Evolutionary conservation across 1,140 invertebrate genomes (phyloP).

Genomic region (Diachasmimorpha longicaudata): DNA sequence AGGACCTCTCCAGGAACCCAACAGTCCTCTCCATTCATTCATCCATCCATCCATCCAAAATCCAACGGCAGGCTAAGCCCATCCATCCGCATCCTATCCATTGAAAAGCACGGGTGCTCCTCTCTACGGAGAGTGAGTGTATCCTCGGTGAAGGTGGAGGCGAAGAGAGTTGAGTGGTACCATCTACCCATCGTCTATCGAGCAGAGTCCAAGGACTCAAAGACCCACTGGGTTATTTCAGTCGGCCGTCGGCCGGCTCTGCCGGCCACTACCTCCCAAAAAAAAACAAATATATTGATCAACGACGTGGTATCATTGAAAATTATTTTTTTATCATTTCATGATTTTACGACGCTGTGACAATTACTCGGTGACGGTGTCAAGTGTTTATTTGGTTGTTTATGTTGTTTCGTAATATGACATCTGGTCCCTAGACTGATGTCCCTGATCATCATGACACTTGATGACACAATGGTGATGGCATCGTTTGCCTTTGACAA

Average conservation of each 20-base stretch:
- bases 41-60: slow-evolving; percentile 36
- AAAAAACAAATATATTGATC: not conserved
- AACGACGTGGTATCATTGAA: too few relatives aligned
- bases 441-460: not conserved
- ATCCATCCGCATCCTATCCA: slow-evolving; percentile 36
- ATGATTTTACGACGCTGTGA: too few relatives aligned
- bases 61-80: slow-evolving; percentile 36
- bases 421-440: not conserved
- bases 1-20: slow-evolving; percentile 63
- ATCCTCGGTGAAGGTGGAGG: slow-evolving; percentile 59
- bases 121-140: slow-evolving; percentile 54
- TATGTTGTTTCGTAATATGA: not conserved
- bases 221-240: slow-evolving; percentile 52
- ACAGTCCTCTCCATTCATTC: slow-evolving; percentile 56
- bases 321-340: too few relatives aligned
- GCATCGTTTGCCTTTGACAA: not conserved
- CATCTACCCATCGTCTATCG: slow-evolving; percentile 57
- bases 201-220: slow-evolving; percentile 56
- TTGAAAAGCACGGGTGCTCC: slow-evolving; percentile 40
- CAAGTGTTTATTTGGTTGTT: not conserved
- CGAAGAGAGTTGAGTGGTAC: slow-evolving; percentile 53
- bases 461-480: not conserved
- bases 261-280: slow-evolving; percentile 49
- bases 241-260: slow-evolving; percentile 59
- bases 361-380: not conserved